Conservation (phyloP, 2,888 invertebrate genomes). For the Ophioninae sp. region DNA sequence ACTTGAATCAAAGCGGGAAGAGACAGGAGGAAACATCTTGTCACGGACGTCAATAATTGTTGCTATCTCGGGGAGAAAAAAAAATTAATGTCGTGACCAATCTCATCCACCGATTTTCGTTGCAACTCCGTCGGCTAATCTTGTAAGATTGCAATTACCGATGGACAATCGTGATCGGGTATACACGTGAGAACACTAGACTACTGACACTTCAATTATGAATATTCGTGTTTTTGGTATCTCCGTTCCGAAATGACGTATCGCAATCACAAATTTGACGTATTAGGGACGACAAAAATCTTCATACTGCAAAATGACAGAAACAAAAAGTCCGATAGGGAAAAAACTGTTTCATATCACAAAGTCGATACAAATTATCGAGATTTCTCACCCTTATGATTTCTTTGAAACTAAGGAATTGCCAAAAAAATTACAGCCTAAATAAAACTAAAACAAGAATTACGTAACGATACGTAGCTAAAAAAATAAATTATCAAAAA, state of each 20-base stretch:
- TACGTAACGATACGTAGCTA: too few relatives aligned
- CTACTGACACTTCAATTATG: neutral
- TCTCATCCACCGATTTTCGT: conserved; percentile 25
- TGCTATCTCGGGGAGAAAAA: conserved; percentile 5
- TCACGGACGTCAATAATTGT: conserved; percentile 10
- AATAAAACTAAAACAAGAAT: too few relatives aligned
- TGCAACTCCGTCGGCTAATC: conserved; percentile 15
- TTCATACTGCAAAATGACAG: neutral
- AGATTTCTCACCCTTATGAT: too few relatives aligned
- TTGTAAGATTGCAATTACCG: conserved; percentile 30
- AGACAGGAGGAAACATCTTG: neutral
- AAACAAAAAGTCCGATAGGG: too few relatives aligned
- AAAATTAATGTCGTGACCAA: conserved; percentile 7
- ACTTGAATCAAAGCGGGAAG: conserved; percentile 1
- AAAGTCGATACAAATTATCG: too few relatives aligned
- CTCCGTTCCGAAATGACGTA: neutral
- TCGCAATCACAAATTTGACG: neutral
- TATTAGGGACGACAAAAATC: neutral
- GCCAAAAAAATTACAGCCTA: neutral
- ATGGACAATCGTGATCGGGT: neutral
- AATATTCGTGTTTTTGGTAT: neutral
- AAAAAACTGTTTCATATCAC: too few relatives aligned
- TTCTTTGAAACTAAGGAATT: neutral
- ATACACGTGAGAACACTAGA: neutral
- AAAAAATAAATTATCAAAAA: too few relatives aligned